phyloP scores from a whole-genome alignment of 2,888 invertebrate species.

The Morpho achilles region DNA sequence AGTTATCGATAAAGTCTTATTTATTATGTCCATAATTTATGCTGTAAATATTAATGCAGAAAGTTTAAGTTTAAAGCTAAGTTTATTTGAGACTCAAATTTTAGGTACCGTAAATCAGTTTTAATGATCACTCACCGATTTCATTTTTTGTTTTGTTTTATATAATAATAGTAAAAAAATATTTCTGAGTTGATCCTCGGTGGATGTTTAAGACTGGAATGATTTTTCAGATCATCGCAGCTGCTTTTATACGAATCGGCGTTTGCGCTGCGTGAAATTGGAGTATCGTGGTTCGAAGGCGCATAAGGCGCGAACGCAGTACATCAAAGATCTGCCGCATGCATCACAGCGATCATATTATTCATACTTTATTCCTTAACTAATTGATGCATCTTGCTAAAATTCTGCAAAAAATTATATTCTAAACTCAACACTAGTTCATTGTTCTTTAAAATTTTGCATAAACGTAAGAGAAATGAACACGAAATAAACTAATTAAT shows the following conservation, averaged over 20 bases:
- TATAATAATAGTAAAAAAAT: constrained; percentile 37
- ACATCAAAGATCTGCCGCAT: constrained; percentile 34
- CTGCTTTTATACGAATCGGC: constrained; percentile 63
- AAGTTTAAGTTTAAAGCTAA: too few species aligned
- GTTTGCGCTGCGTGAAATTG: constrained; percentile 63
- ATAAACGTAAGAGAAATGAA: too few species aligned
- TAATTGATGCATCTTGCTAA: constrained; percentile 11
- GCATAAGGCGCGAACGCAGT: constrained; percentile 30
- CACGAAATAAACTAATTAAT: too few species aligned
- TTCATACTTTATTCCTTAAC: constrained; percentile 10
- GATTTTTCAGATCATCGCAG: constrained; percentile 69
- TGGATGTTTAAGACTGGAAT: constrained; percentile 68
- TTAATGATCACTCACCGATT: constrained; percentile 59
- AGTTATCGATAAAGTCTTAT: too few species aligned
- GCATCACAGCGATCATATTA: constrained; percentile 6
- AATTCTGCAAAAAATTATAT: neutral
- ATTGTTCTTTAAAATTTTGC: too few species aligned
- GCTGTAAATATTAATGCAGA: too few species aligned
- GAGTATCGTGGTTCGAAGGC: constrained; percentile 50
- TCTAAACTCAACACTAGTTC: too few species aligned
- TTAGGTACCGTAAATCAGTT: neutral
- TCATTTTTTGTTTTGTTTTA: constrained; percentile 50
- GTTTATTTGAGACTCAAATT: neutral
- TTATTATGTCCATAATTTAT: too few species aligned
- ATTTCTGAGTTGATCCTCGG: constrained; percentile 49